Evolutionary conservation across 2,113 vertebrate species (phyloP).

Genomic region (Numida meleagris): DNA sequence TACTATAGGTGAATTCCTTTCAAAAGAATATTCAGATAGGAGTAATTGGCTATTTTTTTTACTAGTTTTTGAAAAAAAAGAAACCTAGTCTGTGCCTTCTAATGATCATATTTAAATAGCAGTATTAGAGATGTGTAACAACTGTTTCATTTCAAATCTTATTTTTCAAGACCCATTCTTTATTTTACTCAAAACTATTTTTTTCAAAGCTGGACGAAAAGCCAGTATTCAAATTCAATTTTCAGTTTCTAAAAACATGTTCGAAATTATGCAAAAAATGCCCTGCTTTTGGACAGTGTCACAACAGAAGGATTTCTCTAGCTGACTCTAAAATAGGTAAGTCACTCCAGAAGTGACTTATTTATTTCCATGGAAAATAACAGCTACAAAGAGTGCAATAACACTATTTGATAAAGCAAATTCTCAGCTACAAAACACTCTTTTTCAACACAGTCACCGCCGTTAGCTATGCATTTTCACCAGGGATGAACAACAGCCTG

Average conservation of each 20-base stretch:
- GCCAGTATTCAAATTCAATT: background rate
- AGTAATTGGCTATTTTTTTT: background rate
- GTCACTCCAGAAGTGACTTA: too few relatives aligned
- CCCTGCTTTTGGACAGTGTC: background rate
- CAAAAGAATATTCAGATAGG: background rate
- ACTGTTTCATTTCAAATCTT: background rate
- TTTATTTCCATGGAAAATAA: too few relatives aligned
- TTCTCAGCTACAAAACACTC: too few relatives aligned
- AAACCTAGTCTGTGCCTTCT: background rate
- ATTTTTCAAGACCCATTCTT: background rate
- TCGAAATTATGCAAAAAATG: background rate
- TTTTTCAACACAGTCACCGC: too few relatives aligned
- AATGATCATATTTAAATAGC: background rate
- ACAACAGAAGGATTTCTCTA: background rate
- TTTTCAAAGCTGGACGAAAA: background rate
- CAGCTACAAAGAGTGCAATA: too few relatives aligned
- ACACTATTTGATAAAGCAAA: too few relatives aligned
- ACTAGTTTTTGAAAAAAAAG: background rate
- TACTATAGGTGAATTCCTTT: background rate
- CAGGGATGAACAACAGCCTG: too few relatives aligned
- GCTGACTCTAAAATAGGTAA: background rate
- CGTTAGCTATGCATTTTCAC: too few relatives aligned
- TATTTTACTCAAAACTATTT: background rate
- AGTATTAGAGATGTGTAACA: background rate
- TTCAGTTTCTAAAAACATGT: slow-evolving; percentile 6